Percentiles rank a stretch among this genome's conserved stretches.
Conservation (phyloP, 2,113 vertebrate species). For the Hippoglossus stenolepis region DNA sequence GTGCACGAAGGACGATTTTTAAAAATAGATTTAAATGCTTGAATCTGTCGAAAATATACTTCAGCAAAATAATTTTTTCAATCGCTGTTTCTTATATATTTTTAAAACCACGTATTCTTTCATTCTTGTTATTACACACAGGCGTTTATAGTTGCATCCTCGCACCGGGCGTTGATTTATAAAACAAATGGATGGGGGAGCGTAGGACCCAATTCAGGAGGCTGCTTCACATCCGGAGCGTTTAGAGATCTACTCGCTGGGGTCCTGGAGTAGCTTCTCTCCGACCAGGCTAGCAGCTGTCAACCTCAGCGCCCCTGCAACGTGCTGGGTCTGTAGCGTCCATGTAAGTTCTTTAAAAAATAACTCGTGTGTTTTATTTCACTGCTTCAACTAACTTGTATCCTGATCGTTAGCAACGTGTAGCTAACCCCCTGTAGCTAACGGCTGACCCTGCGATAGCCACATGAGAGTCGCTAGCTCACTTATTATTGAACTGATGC, state of each 20-base stretch:
- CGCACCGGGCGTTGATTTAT: no score
- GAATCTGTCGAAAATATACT: not conserved
- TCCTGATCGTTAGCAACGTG: not conserved
- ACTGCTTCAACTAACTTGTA: not conserved
- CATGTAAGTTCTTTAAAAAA: constrained; percentile 70
- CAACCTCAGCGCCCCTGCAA: constrained; percentile 29
- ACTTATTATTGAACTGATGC: constrained; percentile 3
- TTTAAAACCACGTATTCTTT: not conserved
- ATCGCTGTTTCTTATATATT: no score
- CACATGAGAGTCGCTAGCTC: not conserved
- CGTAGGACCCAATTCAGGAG: not conserved
- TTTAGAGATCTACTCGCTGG: not conserved
- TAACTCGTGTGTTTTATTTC: not conserved
- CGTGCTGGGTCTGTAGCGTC: constrained; percentile 52
- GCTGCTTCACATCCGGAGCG: not conserved
- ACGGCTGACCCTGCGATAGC: not conserved
- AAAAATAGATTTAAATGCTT: not conserved
- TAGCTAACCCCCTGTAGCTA: not conserved
- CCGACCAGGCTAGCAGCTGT: constrained; percentile 9
- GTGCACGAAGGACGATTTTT: no score
- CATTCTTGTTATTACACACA: constrained; percentile 3
- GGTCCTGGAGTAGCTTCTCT: constrained; percentile 4
- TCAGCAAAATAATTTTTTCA: accelerated
- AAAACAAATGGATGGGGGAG: not conserved
- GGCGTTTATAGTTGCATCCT: constrained; percentile 37